Evolutionary conservation across 2,113 vertebrate genomes (phyloP).

Genomic region (Dasyurus viverrinus): DNA sequence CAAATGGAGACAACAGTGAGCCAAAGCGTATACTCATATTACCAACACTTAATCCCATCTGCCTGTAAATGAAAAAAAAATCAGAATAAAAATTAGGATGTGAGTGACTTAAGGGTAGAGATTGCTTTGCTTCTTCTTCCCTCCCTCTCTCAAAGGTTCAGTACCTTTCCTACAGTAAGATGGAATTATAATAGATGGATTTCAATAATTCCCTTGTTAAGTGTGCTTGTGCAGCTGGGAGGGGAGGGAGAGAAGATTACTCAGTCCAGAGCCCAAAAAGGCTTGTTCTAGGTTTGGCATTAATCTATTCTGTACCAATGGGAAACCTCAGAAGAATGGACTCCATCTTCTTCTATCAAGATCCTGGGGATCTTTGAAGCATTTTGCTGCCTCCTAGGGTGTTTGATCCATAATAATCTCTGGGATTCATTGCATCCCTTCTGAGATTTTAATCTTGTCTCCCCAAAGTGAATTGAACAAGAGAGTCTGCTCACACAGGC

Average conservation of each 20-base stretch:
- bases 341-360: neutral
- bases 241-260: too few relatives aligned
- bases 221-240: neutral
- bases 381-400: neutral
- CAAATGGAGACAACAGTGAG: conserved; percentile 82
- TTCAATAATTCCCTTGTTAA: neutral
- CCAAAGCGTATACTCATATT: conserved; percentile 82
- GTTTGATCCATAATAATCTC: neutral
- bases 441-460: neutral
- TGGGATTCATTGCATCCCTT: neutral
- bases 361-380: neutral
- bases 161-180: neutral
- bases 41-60: conserved; percentile 84
- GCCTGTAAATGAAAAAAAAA: conserved; percentile 72
- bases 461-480: neutral
- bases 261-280: neutral
- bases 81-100: neutral
- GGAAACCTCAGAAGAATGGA: neutral
- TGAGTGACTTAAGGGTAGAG: neutral
- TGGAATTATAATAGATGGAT: neutral
- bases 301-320: neutral
- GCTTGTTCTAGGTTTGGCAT: neutral
- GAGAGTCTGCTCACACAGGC: neutral
- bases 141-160: neutral
- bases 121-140: neutral